Evolutionary conservation across 2,113 vertebrate genomes (phyloP).

Genomic region (Ivindomyrus marchei): DNA sequence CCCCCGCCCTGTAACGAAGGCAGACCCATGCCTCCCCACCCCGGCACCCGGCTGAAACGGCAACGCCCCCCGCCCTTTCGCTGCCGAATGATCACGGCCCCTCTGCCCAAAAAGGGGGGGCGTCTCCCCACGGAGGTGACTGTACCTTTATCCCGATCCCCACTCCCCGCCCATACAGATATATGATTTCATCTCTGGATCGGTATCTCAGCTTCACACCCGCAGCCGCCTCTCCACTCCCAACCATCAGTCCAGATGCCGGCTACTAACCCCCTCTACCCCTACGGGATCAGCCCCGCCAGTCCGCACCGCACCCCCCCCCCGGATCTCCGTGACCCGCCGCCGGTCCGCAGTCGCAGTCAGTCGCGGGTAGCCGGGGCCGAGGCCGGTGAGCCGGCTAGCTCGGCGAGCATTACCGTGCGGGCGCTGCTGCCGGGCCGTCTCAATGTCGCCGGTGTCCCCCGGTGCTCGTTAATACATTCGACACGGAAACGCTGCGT

Average conservation of each 20-base stretch:
- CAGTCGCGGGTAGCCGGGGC: constrained; percentile 8
- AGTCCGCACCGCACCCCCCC: background rate
- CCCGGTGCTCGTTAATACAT: background rate
- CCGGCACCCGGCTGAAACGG: background rate
- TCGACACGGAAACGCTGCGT: background rate
- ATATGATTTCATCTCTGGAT: background rate
- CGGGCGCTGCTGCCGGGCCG: background rate
- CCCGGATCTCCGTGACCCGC: background rate
- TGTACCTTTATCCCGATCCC: background rate
- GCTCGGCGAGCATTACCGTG: background rate
- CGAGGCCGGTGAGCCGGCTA: background rate
- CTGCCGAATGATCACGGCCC: background rate
- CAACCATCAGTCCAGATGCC: background rate
- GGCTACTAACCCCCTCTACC: background rate
- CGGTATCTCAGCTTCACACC: background rate
- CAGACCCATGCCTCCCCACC: background rate
- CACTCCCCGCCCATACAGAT: background rate
- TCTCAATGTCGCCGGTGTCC: background rate
- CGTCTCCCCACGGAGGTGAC: background rate
- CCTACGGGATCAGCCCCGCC: background rate
- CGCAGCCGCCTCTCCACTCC: background rate
- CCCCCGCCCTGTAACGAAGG: background rate
- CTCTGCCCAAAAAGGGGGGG: background rate
- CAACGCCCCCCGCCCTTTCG: background rate
- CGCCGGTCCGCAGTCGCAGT: background rate